Percentiles rank a stretch among this genome's conserved stretches.
Evolutionary conservation across 2,888 invertebrate genomes (phyloP).

Genomic region (Dasysyrphus albostriatus): DNA sequence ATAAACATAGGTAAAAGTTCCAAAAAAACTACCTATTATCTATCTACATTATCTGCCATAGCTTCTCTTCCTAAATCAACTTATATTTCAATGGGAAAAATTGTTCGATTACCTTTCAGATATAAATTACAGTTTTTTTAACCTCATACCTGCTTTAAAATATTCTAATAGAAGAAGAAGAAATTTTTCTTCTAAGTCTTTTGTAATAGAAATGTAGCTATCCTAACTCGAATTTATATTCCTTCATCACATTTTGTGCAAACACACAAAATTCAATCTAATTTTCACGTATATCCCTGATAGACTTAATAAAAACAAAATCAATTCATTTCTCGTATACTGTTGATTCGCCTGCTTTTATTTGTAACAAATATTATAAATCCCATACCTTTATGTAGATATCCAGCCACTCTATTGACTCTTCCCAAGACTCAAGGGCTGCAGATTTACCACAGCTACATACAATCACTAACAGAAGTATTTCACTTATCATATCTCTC

Average conservation of each 20-base stretch:
- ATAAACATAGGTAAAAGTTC: too few species aligned
- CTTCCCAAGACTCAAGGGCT: slow-evolving; percentile 60
- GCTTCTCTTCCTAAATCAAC: too few species aligned
- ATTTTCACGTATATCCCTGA: not conserved
- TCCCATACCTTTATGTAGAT: slow-evolving; percentile 17
- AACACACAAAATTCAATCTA: slow-evolving; percentile 34
- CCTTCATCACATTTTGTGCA: slow-evolving; percentile 13
- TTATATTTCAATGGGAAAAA: too few species aligned
- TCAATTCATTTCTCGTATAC: not conserved
- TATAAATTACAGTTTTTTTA: too few species aligned
- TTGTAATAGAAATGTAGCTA: not conserved
- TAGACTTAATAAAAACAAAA: not conserved
- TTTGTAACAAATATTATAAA: slow-evolving; percentile 52
- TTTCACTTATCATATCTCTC: slow-evolving; percentile 54
- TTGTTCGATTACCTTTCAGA: too few species aligned
- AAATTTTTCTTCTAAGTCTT: not conserved
- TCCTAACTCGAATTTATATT: not conserved
- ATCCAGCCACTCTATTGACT: slow-evolving; percentile 21
- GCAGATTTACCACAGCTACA: slow-evolving; percentile 7
- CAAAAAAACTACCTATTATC: too few species aligned
- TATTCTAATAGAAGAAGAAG: not conserved
- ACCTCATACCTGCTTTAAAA: not conserved
- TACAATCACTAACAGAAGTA: not conserved
- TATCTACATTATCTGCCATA: too few species aligned
- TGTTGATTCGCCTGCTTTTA: slow-evolving; percentile 17